These are phyloP conservation scores for Synanthedon andrenaeformis DNA, from an alignment of 2,888 invertebrate species.

Conservation along the genomic window DNA sequence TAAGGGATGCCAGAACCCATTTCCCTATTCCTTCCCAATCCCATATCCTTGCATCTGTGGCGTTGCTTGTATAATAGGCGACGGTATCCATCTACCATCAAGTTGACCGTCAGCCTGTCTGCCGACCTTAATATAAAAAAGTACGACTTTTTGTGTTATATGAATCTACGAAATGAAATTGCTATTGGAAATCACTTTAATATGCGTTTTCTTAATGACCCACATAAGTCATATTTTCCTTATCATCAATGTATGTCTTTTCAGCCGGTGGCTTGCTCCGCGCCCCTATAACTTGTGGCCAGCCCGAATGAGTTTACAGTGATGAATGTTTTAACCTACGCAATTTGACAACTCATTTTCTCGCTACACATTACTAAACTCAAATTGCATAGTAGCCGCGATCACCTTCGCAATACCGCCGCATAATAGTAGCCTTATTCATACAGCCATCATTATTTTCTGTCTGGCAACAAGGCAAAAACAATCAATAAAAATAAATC, in stretches of 20 bases:
- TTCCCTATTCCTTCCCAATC: no score
- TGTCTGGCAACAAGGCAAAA: constrained; percentile 69
- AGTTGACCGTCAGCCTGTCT: no score
- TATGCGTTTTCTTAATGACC: no score
- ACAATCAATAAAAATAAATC: constrained; percentile 72
- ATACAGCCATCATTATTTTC: constrained; percentile 66
- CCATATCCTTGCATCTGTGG: no score
- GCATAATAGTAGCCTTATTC: constrained; percentile 62
- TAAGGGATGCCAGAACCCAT: no score
- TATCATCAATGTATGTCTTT: not conserved
- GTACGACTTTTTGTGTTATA: no score
- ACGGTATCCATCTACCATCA: no score
- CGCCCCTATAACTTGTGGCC: constrained; percentile 11
- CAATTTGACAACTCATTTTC: constrained; percentile 66
- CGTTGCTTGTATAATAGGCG: no score
- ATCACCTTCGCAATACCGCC: constrained; percentile 58
- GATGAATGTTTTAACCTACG: constrained; percentile 50
- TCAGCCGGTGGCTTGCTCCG: not conserved
- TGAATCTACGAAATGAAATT: no score
- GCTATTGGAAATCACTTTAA: no score
- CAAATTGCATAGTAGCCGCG: constrained; percentile 57
- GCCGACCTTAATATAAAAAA: no score
- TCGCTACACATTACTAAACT: constrained; percentile 59
- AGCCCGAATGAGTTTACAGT: constrained; percentile 23
- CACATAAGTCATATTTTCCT: no score